These are phyloP conservation scores for Aegithalos caudatus DNA, from an alignment of 2,113 vertebrate genomes.

Conservation along the genomic window DNA sequence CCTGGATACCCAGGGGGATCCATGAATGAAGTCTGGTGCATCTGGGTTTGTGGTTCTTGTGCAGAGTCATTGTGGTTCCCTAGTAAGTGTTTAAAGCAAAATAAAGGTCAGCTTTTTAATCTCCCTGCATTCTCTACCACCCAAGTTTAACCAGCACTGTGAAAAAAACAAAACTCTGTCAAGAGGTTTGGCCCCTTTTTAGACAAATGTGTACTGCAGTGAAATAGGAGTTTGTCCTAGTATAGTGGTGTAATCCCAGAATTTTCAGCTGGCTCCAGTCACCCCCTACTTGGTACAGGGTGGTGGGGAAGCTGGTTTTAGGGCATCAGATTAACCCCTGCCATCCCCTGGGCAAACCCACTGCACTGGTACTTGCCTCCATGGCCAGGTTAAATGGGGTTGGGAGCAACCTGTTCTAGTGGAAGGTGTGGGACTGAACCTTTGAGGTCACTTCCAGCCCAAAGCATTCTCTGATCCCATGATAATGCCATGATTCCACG, in stretches of 20 bases:
- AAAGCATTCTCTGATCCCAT: not conserved
- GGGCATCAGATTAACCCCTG: not conserved
- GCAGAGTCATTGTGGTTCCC: fast-evolving
- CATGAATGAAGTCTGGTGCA: fast-evolving
- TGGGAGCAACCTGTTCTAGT: not conserved
- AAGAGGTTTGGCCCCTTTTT: not conserved
- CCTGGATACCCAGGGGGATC: fast-evolving
- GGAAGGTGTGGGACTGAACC: not conserved
- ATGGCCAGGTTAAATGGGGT: not conserved
- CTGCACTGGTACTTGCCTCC: not conserved
- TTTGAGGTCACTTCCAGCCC: not conserved
- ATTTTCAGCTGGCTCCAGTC: not conserved
- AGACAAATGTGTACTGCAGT: not conserved
- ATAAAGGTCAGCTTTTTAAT: not conserved
- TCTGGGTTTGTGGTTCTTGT: not conserved
- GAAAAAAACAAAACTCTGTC: not conserved
- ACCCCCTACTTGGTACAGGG: not conserved
- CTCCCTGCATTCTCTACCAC: not conserved
- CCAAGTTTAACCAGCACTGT: not conserved
- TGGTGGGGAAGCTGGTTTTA: not conserved
- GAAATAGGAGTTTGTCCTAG: not conserved
- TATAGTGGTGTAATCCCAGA: not conserved
- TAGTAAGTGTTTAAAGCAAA: not conserved
- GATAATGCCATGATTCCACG: not conserved
- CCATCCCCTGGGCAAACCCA: not conserved